These are phyloP conservation scores for Mystacornis crossleyi DNA, from an alignment of 2,113 vertebrate species.

Conservation along the genomic window DNA sequence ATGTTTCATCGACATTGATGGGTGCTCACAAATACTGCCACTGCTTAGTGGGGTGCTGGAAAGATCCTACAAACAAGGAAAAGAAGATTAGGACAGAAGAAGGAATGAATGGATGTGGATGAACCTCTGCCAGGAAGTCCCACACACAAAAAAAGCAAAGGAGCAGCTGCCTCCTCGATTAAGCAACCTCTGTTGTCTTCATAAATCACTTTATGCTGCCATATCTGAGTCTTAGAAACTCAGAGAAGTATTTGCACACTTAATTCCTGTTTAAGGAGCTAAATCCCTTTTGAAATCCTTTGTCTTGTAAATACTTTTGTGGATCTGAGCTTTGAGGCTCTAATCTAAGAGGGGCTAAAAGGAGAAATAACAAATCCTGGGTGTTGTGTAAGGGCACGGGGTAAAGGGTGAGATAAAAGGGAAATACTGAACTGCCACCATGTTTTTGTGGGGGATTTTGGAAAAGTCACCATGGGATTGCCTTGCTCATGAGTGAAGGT, in stretches of 20 bases:
- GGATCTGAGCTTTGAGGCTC: neutral
- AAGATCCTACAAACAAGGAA: neutral
- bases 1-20: neutral
- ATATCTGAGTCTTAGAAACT: neutral
- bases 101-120: neutral
- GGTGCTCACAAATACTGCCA: neutral
- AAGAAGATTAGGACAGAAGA: neutral
- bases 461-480: neutral
- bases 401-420: neutral
- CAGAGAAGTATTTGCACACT: neutral
- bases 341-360: neutral
- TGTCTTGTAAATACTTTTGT: neutral
- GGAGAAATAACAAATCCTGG: neutral
- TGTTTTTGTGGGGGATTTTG: neutral
- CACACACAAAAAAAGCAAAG: neutral
- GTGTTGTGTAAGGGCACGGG: rapidly evolving
- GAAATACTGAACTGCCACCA: neutral
- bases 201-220: neutral
- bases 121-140: neutral
- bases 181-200: neutral
- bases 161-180: neutral
- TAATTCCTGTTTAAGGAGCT: neutral
- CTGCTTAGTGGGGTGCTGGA: neutral
- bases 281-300: neutral
- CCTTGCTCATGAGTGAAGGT: neutral